Evolutionary conservation across 2,113 vertebrate species (phyloP).

Genomic region (Sitta europaea): DNA sequence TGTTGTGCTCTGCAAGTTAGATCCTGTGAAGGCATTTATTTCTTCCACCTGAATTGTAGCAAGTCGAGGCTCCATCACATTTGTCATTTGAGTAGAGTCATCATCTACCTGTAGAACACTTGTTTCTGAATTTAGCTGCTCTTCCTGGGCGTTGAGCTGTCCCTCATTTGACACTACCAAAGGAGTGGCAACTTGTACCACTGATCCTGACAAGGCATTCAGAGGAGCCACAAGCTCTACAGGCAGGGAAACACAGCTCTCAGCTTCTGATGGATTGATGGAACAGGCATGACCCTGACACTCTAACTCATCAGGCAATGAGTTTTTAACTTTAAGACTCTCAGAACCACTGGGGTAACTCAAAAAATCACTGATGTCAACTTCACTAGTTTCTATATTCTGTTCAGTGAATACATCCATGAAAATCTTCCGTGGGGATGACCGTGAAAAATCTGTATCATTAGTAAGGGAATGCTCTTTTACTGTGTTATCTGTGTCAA

Average conservation of each 20-base stretch:
- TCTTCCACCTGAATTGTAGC: not conserved
- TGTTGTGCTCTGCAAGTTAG: not conserved
- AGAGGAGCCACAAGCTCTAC: slow-evolving; percentile 7
- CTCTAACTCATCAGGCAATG: not conserved
- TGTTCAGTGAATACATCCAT: not conserved
- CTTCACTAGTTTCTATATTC: not conserved
- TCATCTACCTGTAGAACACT: not conserved
- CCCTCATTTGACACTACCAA: not conserved
- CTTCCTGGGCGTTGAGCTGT: not conserved
- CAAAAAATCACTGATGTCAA: slow-evolving; percentile 6
- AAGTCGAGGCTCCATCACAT: not conserved
- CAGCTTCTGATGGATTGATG: not conserved
- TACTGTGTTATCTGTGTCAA: not conserved
- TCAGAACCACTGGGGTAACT: not conserved
- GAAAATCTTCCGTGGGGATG: not conserved
- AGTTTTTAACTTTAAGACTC: not conserved
- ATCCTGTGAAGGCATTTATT: not conserved
- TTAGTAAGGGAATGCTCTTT: slow-evolving; percentile 9
- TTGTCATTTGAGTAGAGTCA: slow-evolving; percentile 41
- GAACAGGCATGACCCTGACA: not conserved
- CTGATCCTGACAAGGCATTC: slow-evolving; percentile 28
- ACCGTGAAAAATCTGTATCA: not conserved
- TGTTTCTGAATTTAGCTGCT: not conserved
- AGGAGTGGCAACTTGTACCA: not conserved
- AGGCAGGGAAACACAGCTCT: slow-evolving; percentile 8